Evolutionary conservation across 2,797 vertebrate genomes (phyloP).

Genomic region (Phyllotis vaccarum): DNA sequence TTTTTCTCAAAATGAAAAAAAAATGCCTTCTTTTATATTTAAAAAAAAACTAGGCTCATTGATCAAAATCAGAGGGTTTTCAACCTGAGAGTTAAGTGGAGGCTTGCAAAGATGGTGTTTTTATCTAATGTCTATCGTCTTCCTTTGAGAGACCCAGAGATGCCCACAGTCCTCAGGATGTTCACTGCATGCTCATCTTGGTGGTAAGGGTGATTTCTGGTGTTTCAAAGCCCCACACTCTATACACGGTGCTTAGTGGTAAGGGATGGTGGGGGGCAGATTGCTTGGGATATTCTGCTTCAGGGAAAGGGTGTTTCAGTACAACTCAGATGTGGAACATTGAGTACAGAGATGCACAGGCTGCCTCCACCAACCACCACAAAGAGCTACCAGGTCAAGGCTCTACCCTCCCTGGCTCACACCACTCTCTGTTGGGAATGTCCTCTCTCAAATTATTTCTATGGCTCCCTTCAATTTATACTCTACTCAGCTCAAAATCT

Average conservation of each 20-base stretch:
- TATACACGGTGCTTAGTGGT: neutral
- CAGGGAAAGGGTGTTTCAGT: neutral
- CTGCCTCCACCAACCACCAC: rapidly evolving
- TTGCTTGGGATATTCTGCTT: neutral
- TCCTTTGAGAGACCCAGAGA: neutral
- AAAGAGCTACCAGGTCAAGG: neutral
- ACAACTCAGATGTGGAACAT: neutral
- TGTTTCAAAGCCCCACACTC: neutral
- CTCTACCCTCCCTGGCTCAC: too few relatives aligned
- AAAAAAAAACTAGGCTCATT: neutral
- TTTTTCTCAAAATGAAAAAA: neutral
- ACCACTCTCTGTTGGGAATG: neutral
- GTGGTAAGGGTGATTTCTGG: neutral
- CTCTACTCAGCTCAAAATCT: neutral
- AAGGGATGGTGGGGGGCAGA: neutral
- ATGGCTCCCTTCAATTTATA: neutral
- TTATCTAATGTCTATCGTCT: neutral
- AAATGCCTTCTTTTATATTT: neutral
- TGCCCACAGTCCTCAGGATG: neutral
- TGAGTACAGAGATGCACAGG: neutral
- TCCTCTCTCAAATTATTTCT: neutral
- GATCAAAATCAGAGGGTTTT: neutral
- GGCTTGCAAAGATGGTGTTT: neutral
- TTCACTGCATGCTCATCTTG: rapidly evolving
- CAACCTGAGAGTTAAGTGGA: neutral